Evolutionary conservation across 2,888 invertebrate species (phyloP).

Genomic region (Sinohyriopsis cumingii): DNA sequence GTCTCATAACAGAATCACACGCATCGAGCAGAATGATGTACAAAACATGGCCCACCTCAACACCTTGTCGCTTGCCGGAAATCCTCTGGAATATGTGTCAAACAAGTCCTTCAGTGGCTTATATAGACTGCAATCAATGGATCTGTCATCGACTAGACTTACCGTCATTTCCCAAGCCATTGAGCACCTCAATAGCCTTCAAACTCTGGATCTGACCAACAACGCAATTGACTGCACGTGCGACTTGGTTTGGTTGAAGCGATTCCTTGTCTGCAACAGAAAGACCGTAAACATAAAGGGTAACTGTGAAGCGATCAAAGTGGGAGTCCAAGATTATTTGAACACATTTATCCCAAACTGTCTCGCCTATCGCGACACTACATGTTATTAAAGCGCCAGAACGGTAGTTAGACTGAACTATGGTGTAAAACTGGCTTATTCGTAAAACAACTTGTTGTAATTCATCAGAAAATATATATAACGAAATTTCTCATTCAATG

Average conservation of each 20-base stretch:
- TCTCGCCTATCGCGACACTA: conserved; percentile 7
- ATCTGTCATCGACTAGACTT: conserved; percentile 25
- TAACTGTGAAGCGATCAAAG: conserved; percentile 32
- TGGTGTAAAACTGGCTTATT: too few species aligned
- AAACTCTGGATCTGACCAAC: conserved; percentile 7
- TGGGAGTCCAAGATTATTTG: conserved; percentile 28
- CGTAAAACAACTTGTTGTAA: too few species aligned
- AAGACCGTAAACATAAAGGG: conserved; percentile 17
- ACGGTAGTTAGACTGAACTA: too few species aligned
- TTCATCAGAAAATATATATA: too few species aligned
- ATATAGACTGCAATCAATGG: conserved; percentile 13
- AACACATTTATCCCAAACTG: conserved; percentile 28
- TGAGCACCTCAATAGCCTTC: conserved; percentile 16
- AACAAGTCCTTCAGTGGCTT: conserved; percentile 24
- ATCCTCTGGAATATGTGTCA: conserved; percentile 37
- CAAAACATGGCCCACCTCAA: conserved; percentile 18
- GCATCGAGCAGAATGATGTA: conserved; percentile 36
- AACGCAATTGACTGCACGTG: conserved; percentile 39
- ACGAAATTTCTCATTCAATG: too few species aligned
- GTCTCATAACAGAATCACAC: conserved; percentile 32
- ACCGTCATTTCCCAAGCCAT: conserved; percentile 29
- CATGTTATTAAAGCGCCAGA: not conserved
- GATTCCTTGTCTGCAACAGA: conserved; percentile 8
- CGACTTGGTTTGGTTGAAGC: conserved; percentile 31
- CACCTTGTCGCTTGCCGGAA: conserved; percentile 25